A percentile compares a stretch with the other conserved stretches of the same genome.
phyloP scores from a whole-genome alignment of 2,113 vertebrate species.

The Planiliza haematocheilus region DNA sequence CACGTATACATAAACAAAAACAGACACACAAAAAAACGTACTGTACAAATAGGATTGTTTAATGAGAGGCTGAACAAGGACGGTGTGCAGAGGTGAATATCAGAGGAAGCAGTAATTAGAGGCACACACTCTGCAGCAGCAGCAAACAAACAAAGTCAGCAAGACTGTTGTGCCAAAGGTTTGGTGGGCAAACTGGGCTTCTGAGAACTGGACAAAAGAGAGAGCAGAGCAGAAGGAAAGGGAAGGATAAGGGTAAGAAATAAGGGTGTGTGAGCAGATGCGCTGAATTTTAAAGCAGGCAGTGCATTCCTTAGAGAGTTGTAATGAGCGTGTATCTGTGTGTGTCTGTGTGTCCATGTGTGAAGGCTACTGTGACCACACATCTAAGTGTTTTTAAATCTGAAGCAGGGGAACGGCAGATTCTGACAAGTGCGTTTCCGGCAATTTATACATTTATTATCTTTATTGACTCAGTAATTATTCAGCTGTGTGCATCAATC shows the following conservation, averaged over 20 bases:
- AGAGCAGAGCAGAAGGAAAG: background rate
- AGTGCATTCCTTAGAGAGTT: background rate
- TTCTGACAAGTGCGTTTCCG: slow-evolving; percentile 27
- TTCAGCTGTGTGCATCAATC: slow-evolving; percentile 63
- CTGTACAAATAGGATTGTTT: background rate
- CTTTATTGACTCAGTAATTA: slow-evolving; percentile 34
- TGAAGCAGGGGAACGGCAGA: background rate
- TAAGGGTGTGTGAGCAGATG: background rate
- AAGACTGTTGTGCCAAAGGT: slow-evolving; percentile 17
- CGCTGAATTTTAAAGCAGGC: slow-evolving; percentile 8
- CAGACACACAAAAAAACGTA: background rate
- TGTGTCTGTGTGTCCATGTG: background rate
- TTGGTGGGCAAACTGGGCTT: slow-evolving; percentile 43
- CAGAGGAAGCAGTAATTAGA: slow-evolving; percentile 33
- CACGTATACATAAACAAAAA: background rate
- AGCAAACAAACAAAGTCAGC: slow-evolving; percentile 24
- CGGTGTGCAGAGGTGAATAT: slow-evolving; percentile 6
- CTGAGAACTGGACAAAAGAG: slow-evolving; percentile 8
- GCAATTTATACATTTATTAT: slow-evolving; percentile 27
- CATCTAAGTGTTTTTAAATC: background rate
- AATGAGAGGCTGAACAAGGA: slow-evolving; percentile 15
- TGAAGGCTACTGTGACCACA: background rate
- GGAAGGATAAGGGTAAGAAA: background rate
- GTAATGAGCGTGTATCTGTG: background rate
- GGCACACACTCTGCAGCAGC: slow-evolving; percentile 5